A percentile compares a stretch with the other conserved stretches of the same genome.
Evolutionary conservation across 2,113 vertebrate species (phyloP).

Genomic region (Tinamus guttatus): DNA sequence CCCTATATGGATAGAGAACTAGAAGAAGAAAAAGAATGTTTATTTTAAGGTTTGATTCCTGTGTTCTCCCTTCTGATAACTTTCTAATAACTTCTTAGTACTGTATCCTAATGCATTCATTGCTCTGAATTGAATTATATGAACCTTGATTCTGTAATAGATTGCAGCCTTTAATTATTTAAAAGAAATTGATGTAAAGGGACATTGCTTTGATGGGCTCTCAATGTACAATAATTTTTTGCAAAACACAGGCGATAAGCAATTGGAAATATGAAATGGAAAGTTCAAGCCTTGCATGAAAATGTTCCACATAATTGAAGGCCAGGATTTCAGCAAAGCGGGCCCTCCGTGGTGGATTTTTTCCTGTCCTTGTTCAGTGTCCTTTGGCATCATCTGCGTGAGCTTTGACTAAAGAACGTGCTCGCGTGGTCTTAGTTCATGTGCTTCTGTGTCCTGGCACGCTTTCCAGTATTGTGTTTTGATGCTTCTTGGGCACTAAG

Average conservation of each 20-base stretch:
- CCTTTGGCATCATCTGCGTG: neutral
- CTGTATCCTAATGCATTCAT: neutral
- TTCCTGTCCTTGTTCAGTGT: neutral
- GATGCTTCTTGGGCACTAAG: neutral
- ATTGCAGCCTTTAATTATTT: slow-evolving; percentile 48
- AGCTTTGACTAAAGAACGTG: neutral
- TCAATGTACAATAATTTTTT: neutral
- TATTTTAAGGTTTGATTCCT: neutral
- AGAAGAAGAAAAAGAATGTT: neutral
- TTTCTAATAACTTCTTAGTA: neutral
- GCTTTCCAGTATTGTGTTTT: neutral
- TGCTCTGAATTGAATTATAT: neutral
- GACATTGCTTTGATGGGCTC: slow-evolving; percentile 1
- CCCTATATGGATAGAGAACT: neutral
- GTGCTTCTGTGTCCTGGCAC: neutral
- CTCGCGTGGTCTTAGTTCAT: rapidly evolving
- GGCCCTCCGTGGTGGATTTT: neutral
- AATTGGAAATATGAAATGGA: neutral
- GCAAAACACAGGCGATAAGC: neutral
- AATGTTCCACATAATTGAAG: neutral
- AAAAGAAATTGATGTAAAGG: neutral
- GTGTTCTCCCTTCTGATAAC: neutral
- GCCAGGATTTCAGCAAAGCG: neutral
- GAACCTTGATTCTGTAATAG: neutral
- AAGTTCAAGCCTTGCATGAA: neutral